These are phyloP conservation scores for Tachuris rubrigastra DNA, from an alignment of 2,113 vertebrate genomes.

Conservation along the genomic window DNA sequence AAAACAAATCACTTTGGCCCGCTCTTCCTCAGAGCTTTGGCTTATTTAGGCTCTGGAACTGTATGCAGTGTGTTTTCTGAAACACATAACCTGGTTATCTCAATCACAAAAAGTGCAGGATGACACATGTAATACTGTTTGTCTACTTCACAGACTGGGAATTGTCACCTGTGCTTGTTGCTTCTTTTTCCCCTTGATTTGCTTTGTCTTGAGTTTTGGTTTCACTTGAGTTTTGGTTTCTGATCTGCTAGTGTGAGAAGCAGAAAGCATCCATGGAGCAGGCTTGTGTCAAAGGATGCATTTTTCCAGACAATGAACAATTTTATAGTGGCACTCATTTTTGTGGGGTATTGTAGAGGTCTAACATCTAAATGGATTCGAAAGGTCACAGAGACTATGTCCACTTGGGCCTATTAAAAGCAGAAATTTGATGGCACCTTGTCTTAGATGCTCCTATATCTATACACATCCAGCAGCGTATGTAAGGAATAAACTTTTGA, in stretches of 20 bases:
- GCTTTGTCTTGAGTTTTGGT: not conserved
- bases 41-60: not conserved
- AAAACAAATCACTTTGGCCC: not conserved
- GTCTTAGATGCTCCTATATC: not conserved
- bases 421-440: not conserved
- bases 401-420: accelerated
- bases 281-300: not conserved
- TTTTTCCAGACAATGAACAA: not conserved
- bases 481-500: not conserved
- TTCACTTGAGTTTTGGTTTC: not conserved
- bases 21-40: not conserved
- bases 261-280: not conserved
- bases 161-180: not conserved
- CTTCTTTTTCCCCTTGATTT: not conserved
- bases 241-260: not conserved
- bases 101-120: not conserved
- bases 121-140: not conserved
- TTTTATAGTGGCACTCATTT: not conserved
- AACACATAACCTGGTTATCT: not conserved
- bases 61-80: not conserved
- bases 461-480: not conserved
- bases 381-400: not conserved
- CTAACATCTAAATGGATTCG: not conserved
- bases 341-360: not conserved
- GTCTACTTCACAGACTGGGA: not conserved